These are phyloP conservation scores for Leistus spinibarbis DNA, from an alignment of 2,888 invertebrate species.

Conservation along the genomic window DNA sequence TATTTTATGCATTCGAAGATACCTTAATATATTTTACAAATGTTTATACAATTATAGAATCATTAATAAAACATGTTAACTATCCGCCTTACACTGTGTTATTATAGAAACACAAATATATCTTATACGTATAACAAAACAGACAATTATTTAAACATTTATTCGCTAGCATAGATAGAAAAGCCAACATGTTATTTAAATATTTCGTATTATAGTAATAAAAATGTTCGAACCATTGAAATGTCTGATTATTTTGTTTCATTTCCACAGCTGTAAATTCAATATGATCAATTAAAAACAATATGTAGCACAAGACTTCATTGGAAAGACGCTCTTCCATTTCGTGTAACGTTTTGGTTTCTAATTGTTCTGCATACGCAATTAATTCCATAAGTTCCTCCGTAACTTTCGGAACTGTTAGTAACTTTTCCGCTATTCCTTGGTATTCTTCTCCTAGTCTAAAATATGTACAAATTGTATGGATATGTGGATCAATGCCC, in stretches of 20 bases:
- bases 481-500: too few species aligned
- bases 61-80: conserved; percentile 2
- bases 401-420: conserved; percentile 82
- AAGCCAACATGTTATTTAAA: too few species aligned
- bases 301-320: conserved; percentile 71
- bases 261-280: conserved; percentile 82
- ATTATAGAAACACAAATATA: too few species aligned
- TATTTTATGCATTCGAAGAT: conserved; percentile 77
- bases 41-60: background rate
- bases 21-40: conserved; percentile 59
- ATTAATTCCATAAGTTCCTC: conserved; percentile 84
- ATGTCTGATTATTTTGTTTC: conserved; percentile 85
- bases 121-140: too few species aligned
- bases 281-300: conserved; percentile 84
- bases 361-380: conserved; percentile 75
- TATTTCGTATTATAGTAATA: too few species aligned
- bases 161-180: too few species aligned
- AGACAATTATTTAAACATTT: too few species aligned
- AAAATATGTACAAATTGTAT: conserved; percentile 17
- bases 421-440: conserved; percentile 74
- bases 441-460: conserved; percentile 87
- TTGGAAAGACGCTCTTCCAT: conserved; percentile 77
- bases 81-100: too few species aligned
- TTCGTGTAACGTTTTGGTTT: conserved; percentile 69
- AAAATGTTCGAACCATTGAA: conserved; percentile 85